These are phyloP conservation scores for Beaufortia kweichowensis DNA, from an alignment of 2,113 vertebrate genomes.

Conservation along the genomic window DNA sequence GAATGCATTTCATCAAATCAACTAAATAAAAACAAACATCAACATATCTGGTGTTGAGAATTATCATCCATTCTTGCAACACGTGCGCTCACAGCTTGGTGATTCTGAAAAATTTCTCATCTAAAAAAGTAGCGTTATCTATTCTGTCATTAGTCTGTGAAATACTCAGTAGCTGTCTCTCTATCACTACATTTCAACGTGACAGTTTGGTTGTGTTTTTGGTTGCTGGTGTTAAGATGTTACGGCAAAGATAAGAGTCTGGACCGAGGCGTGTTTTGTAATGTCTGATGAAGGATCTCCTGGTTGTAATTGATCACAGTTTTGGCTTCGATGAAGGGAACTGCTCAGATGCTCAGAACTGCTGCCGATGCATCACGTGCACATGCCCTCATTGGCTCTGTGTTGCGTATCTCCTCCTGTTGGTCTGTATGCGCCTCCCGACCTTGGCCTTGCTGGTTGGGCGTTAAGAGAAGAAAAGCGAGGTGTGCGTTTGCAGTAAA, in stretches of 20 bases:
- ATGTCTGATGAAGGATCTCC: slow-evolving; percentile 7
- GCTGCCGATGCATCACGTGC: slow-evolving; percentile 31
- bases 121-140: slow-evolving; percentile 43
- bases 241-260: slow-evolving; percentile 11
- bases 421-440: slow-evolving; percentile 5
- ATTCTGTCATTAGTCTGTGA: slow-evolving; percentile 37
- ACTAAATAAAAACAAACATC: slow-evolving; percentile 38
- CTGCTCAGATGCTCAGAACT: slow-evolving; percentile 36
- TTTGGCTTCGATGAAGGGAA: slow-evolving; percentile 40
- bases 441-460: slow-evolving; percentile 28
- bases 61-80: slow-evolving; percentile 44
- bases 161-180: slow-evolving; percentile 30
- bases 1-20: slow-evolving; percentile 29
- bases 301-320: slow-evolving; percentile 46
- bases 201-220: slow-evolving; percentile 3
- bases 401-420: slow-evolving; percentile 38
- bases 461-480: slow-evolving; percentile 66
- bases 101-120: slow-evolving; percentile 36
- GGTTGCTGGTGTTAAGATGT: slow-evolving; percentile 1
- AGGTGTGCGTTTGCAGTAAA: slow-evolving; percentile 54
- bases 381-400: slow-evolving; percentile 29
- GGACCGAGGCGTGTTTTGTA: slow-evolving; percentile 23
- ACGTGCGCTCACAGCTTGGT: slow-evolving; percentile 31
- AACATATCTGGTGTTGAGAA: slow-evolving; percentile 47
- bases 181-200: slow-evolving; percentile 34